Percentiles rank a stretch among this genome's conserved stretches.
These are phyloP conservation scores for Parnassius glacialis DNA, from an alignment of 2,888 invertebrate genomes.

Conservation along the genomic window DNA sequence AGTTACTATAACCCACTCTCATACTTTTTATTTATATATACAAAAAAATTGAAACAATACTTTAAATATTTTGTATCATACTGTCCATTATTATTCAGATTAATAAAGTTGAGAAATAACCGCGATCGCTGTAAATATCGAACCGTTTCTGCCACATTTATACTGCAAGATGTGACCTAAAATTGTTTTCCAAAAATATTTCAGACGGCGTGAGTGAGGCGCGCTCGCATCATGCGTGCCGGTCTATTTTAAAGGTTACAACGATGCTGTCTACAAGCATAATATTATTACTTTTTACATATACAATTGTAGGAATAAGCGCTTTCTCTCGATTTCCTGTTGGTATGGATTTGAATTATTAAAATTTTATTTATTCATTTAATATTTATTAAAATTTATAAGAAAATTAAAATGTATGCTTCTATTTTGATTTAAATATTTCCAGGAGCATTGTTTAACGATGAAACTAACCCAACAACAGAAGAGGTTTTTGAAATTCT, in stretches of 20 bases:
- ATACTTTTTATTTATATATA: too few species aligned
- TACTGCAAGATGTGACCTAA: slow-evolving; percentile 64
- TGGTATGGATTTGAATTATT: slow-evolving; percentile 45
- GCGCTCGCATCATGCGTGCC: slow-evolving; percentile 48
- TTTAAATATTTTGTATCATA: neutral
- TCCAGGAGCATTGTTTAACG: slow-evolving; percentile 76
- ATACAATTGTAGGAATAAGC: slow-evolving; percentile 30
- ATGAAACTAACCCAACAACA: slow-evolving; percentile 46
- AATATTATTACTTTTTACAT: slow-evolving; percentile 38
- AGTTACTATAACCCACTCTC: too few species aligned
- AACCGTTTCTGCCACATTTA: slow-evolving; percentile 31
- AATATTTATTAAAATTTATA: neutral
- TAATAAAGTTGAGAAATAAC: slow-evolving; percentile 15
- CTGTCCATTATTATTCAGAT: neutral
- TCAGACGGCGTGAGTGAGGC: slow-evolving; percentile 59
- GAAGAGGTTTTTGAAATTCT: slow-evolving; percentile 52
- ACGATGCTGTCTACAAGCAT: slow-evolving; percentile 38
- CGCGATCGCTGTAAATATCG: slow-evolving; percentile 29
- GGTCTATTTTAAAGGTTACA: slow-evolving; percentile 36
- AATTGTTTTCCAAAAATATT: slow-evolving; percentile 77
- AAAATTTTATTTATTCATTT: neutral
- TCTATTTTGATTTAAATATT: slow-evolving; percentile 30
- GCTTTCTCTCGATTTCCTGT: slow-evolving; percentile 51
- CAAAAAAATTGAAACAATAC: too few species aligned
- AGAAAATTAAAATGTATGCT: neutral